phyloP scores from a whole-genome alignment of 2,797 vertebrate genomes.

The Cyprinodon diabolis region DNA sequence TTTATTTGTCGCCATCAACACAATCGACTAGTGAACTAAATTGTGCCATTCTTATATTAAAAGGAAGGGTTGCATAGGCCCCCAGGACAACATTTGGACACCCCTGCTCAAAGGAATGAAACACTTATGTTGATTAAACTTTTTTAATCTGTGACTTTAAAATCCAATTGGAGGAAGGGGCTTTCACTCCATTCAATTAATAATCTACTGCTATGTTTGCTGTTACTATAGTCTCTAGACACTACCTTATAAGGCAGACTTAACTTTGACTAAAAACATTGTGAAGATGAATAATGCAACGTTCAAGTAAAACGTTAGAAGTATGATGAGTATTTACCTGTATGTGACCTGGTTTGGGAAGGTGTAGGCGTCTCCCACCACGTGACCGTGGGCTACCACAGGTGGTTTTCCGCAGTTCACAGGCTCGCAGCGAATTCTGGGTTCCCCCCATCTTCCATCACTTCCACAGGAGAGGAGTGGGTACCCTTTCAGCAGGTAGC shows the following conservation, averaged over 20 bases:
- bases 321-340: conserved; percentile 81
- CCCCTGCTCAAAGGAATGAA: neutral
- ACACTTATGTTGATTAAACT: neutral
- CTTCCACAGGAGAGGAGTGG: conserved; percentile 87
- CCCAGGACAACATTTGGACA: too few relatives aligned
- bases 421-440: conserved; percentile 86
- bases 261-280: neutral
- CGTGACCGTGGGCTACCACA: conserved; percentile 79
- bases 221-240: neutral
- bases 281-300: neutral
- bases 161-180: neutral
- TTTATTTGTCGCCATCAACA: too few relatives aligned
- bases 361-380: conserved; percentile 79
- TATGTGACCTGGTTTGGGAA: conserved; percentile 88
- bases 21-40: too few relatives aligned
- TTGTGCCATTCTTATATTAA: too few relatives aligned
- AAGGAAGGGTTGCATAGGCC: too few relatives aligned
- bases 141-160: neutral
- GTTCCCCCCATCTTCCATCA: conserved; percentile 87
- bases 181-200: neutral
- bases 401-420: conserved; percentile 91
- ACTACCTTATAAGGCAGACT: neutral
- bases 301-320: neutral
- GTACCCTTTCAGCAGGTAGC: conserved; percentile 83
- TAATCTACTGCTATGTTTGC: too few relatives aligned